Evolutionary conservation across 2,888 invertebrate genomes (phyloP).

Genomic region (Pyrgus malvae): DNA sequence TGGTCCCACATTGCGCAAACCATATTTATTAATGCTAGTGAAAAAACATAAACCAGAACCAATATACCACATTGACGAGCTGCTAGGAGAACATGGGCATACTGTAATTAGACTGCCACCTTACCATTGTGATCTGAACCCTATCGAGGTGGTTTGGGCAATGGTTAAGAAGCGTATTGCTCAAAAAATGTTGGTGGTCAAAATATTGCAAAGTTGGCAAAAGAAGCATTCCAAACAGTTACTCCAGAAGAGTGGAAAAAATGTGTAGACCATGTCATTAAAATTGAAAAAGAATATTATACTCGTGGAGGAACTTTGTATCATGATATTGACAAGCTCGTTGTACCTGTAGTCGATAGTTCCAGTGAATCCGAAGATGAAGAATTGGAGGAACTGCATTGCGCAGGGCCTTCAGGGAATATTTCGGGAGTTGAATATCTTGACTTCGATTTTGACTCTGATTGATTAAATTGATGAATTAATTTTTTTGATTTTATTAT

Average conservation of each 20-base stretch:
- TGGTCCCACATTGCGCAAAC: conserved; percentile 31
- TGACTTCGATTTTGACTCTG: too few relatives aligned
- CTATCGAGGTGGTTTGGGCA: conserved; percentile 35
- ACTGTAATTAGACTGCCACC: background rate
- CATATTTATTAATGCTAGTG: conserved; percentile 30
- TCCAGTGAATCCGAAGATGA: background rate
- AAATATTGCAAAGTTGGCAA: background rate
- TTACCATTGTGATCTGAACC: too few relatives aligned
- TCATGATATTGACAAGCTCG: background rate
- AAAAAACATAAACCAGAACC: conserved; percentile 34
- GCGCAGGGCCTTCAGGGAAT: background rate
- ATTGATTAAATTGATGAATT: background rate
- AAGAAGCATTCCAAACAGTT: too few relatives aligned
- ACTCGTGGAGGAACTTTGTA: background rate
- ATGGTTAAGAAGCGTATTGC: conserved; percentile 32
- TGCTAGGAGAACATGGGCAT: conserved; percentile 30
- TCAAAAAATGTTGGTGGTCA: conserved; percentile 7
- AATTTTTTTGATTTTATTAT: too few relatives aligned
- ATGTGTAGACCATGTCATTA: too few relatives aligned
- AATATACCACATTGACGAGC: conserved; percentile 33
- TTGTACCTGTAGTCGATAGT: background rate
- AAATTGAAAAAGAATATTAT: background rate
- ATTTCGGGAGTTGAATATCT: background rate
- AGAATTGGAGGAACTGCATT: background rate
- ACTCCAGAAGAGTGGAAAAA: too few relatives aligned